Evolutionary conservation across 2,113 vertebrate genomes (phyloP), one percentile per base, ranked within the genome.

Genomic region (Deroptyus accipitrinus): DNA sequence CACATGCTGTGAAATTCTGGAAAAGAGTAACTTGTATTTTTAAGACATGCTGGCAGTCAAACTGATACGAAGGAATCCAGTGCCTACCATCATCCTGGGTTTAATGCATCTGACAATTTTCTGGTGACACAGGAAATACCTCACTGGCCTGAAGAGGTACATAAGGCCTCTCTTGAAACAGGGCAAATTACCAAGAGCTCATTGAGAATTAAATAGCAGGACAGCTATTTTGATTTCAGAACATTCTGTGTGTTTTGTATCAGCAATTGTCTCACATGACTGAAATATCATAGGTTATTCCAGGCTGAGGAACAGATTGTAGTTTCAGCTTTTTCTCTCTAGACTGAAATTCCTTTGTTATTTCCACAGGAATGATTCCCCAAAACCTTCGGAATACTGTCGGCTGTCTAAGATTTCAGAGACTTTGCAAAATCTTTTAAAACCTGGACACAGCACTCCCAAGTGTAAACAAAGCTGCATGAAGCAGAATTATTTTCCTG

Each of bases 401-500:
- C 5, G 3, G 23, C 55, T 86, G 17, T 41, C 42, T 59, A 52
- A 11, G 41, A 90, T 95, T 87, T 77, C 33, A 86, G 46, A 57
- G 75, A 33, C 54, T 81, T 94, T 86, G 19, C 15, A 94, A 63
- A 92, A 30, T 82, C 69, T 85, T 86, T 88, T 90, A 66, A 81
- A 93, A 70, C 39, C 28, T 67, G 39, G 61, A 75, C 37, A 66
- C 12, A 77, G 41, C 78, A 88, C 64, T 97, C 39, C 42, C 64
- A 77, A 92, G 24, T 39, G 35, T 63, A 91, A 63, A 92, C 64
- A 94, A 95, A 92, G 62, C 30, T 87, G 19, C 72, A 92, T 30
- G 37, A 94, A 90, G 62, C 48, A 87, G 66, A 96, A 90, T 68
- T 90, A 85, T 87, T 92, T 52, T 42, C 23, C 33, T 90, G 54